Conservation (phyloP, 1,140 invertebrate genomes). For the Pseudomyrmex gracilis region DNA sequence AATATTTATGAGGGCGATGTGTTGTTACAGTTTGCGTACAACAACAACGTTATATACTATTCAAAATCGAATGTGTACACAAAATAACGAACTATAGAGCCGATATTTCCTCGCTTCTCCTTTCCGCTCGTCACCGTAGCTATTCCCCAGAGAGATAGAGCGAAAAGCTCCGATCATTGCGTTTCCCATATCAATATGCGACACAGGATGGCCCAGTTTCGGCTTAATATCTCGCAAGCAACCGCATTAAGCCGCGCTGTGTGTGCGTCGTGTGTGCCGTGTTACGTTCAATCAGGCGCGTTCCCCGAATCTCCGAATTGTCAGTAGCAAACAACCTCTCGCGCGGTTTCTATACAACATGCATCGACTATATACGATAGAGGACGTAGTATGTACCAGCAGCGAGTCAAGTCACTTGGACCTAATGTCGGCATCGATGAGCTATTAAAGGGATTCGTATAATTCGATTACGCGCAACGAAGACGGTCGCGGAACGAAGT, state of each 20-base stretch:
- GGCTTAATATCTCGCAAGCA: conserved; percentile 56
- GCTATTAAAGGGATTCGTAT: conserved; percentile 79
- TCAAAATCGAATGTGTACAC: no score
- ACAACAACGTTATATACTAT: no score
- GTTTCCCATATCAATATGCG: no score
- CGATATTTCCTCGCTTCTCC: no score
- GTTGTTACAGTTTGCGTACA: no score
- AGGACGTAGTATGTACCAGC: conserved; percentile 36
- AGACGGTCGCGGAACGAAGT: no score
- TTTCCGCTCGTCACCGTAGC: no score
- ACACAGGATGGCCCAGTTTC: neutral
- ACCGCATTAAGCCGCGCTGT: neutral
- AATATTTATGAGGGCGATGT: no score
- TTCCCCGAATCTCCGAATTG: conserved; percentile 57
- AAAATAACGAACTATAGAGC: no score
- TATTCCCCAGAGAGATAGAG: no score
- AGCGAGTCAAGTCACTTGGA: conserved; percentile 32
- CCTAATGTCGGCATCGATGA: conserved; percentile 58
- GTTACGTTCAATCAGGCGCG: conserved; percentile 68
- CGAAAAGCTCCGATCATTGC: no score
- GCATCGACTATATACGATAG: conserved; percentile 62
- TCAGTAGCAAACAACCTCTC: conserved; percentile 68
- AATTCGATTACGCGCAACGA: conserved; percentile 76
- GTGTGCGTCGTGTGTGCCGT: neutral
- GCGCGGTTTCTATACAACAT: conserved; percentile 62